Evolutionary conservation across 2,888 invertebrate genomes (phyloP).

Genomic region (Polia nebulosa): DNA sequence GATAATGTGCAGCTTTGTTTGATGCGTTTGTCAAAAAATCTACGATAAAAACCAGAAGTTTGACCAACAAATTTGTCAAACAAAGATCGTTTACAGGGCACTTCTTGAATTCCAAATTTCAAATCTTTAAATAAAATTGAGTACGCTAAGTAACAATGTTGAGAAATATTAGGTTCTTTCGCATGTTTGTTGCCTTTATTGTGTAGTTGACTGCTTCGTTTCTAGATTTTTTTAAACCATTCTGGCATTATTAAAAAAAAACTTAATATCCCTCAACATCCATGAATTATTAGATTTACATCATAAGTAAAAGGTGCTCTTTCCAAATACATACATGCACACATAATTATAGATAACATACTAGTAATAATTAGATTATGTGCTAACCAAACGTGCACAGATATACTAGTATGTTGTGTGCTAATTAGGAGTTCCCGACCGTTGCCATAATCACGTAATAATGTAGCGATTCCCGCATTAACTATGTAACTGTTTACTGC

Average conservation of each 20-base stretch:
- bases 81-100: too few relatives aligned
- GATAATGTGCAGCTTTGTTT: too few relatives aligned
- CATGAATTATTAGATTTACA: background rate
- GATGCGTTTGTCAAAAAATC: too few relatives aligned
- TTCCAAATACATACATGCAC: background rate
- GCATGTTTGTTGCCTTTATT: too few relatives aligned
- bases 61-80: too few relatives aligned
- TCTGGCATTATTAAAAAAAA: background rate
- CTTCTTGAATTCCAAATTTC: too few relatives aligned
- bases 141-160: too few relatives aligned
- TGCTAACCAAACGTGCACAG: background rate
- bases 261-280: background rate
- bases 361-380: conserved; percentile 3
- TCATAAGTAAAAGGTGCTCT: background rate
- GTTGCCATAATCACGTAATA: conserved; percentile 40
- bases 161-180: too few relatives aligned
- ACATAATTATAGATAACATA: background rate
- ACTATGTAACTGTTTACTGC: conserved; percentile 22
- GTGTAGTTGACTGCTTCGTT: too few relatives aligned
- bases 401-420: conserved; percentile 7
- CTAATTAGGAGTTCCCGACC: conserved; percentile 46
- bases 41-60: too few relatives aligned
- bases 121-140: too few relatives aligned
- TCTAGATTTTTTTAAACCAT: too few relatives aligned
- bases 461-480: conserved; percentile 35